phyloP scores from a whole-genome alignment of 2,888 invertebrate genomes.

The Celastrina argiolus region DNA sequence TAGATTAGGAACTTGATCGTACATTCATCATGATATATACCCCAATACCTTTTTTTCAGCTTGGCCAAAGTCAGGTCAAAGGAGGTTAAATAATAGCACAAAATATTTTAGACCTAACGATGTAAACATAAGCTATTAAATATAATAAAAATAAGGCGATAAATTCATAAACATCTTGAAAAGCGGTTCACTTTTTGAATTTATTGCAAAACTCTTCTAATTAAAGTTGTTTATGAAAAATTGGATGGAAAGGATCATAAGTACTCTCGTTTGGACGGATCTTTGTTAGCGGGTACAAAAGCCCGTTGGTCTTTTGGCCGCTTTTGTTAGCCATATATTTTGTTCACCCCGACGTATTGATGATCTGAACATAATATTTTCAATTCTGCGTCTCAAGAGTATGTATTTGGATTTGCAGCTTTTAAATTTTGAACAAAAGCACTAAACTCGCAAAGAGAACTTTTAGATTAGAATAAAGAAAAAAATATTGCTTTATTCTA shows the following conservation, averaged over 20 bases:
- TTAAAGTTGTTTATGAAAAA: constrained; percentile 49
- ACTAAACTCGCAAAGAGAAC: no score
- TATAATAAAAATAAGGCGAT: background rate
- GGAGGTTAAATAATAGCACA: no score
- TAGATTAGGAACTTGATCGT: no score
- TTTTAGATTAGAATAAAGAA: no score
- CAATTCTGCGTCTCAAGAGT: no score
- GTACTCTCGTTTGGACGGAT: constrained; percentile 35
- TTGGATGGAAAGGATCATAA: constrained; percentile 38
- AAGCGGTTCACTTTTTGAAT: constrained; percentile 32
- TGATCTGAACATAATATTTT: background rate
- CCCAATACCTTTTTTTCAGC: no score
- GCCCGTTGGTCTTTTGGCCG: constrained; percentile 47
- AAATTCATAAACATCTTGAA: constrained; percentile 6
- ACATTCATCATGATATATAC: no score
- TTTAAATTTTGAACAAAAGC: no score
- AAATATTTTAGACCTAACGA: background rate
- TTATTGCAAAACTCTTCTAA: constrained; percentile 42
- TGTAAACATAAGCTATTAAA: no score
- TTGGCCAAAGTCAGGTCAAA: no score
- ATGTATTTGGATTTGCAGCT: no score
- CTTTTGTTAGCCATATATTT: constrained; percentile 35
- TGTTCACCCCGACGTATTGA: background rate
- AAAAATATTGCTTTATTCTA: no score
- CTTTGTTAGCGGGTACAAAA: constrained; percentile 45